A percentile compares a stretch with the other conserved stretches of the same genome.
Conservation (phyloP, 2,113 vertebrate species). For the Anhinga rufa region DNA sequence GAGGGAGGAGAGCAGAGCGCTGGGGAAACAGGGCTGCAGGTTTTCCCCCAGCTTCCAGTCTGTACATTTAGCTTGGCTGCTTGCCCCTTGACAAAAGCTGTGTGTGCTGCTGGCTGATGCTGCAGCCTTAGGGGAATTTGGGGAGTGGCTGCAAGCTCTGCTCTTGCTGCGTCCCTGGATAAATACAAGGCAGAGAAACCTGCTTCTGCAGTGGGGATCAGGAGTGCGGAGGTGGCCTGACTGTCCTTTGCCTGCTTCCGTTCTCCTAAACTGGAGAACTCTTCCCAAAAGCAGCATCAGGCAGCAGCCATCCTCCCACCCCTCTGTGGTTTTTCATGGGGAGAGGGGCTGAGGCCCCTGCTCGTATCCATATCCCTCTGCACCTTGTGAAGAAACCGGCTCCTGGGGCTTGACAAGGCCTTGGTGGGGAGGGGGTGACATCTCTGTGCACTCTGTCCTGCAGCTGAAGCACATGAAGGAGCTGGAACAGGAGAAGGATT, state of each 20-base stretch:
- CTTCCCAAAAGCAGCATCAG: neutral
- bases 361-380: neutral
- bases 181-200: neutral
- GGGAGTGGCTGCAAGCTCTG: neutral
- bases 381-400: neutral
- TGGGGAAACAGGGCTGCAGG: neutral
- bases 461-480: conserved; percentile 94
- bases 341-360: neutral
- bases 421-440: neutral
- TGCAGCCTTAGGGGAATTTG: neutral
- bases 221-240: neutral
- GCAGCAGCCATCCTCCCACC: neutral
- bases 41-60: neutral
- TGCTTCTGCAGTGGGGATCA: neutral
- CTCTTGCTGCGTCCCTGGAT: neutral
- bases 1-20: neutral
- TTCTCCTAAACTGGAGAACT: neutral
- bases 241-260: neutral
- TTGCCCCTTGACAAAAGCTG: rapidly evolving
- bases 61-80: neutral
- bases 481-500: conserved; percentile 91
- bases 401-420: neutral
- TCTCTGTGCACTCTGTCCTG: neutral
- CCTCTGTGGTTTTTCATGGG: neutral
- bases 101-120: neutral